These are phyloP conservation scores for Vidua chalybeata DNA, from an alignment of 2,113 vertebrate species.

Conservation along the genomic window DNA sequence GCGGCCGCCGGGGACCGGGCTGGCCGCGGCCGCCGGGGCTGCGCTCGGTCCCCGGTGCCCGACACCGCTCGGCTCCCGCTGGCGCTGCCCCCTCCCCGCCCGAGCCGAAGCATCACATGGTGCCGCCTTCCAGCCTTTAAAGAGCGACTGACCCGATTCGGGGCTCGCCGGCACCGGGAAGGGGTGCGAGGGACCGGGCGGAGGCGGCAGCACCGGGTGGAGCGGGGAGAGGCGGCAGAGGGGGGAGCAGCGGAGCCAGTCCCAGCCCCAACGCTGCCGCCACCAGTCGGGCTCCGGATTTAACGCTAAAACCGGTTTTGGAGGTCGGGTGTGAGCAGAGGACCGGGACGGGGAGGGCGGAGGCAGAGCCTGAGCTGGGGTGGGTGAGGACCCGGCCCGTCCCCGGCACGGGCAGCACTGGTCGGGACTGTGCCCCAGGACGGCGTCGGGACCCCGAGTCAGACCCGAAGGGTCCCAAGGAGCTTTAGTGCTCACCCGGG, in stretches of 20 bases:
- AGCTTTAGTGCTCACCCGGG: not conserved
- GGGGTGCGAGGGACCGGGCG: not conserved
- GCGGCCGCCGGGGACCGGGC: not conserved
- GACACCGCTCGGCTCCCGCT: not conserved
- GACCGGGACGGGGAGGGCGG: not conserved
- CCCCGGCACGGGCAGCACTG: not conserved
- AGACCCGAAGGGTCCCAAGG: not conserved
- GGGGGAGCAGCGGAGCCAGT: not conserved
- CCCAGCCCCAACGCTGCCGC: not conserved
- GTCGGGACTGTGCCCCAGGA: not conserved
- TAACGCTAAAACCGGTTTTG: not conserved
- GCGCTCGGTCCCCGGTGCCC: not conserved
- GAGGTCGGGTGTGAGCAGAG: not conserved
- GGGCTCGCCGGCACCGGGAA: not conserved
- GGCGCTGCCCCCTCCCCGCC: not conserved
- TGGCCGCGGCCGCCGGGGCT: not conserved
- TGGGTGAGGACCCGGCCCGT: not conserved
- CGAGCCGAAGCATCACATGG: slow-evolving; percentile 42
- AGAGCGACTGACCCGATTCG: slow-evolving; percentile 26
- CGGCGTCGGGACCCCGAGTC: not conserved
- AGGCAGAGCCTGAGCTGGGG: not conserved
- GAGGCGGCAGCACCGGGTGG: not conserved
- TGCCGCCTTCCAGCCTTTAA: slow-evolving; percentile 14
- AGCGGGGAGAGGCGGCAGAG: not conserved
- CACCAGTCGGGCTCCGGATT: not conserved